phyloP scores from a whole-genome alignment of 2,113 vertebrate genomes.

The Talpa occidentalis region DNA sequence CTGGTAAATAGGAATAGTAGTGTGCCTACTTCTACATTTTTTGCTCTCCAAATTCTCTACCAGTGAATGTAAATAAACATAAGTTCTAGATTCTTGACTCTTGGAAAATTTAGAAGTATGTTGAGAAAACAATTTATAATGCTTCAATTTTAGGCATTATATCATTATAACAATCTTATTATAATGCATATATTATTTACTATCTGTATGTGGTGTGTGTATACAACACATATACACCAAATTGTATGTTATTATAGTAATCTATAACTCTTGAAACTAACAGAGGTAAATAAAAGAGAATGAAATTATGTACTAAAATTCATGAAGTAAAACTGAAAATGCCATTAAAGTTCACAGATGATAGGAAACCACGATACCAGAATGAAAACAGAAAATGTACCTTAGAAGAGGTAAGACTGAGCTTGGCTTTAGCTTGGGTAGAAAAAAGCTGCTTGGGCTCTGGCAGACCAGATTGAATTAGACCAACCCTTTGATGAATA shows the following conservation, averaged over 20 bases:
- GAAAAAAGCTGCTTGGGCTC: not conserved
- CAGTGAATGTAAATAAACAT: not conserved
- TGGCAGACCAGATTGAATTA: not conserved
- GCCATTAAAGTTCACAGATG: not conserved
- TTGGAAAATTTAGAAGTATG: not conserved
- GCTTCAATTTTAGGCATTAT: not conserved
- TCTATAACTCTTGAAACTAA: slow-evolving; percentile 3
- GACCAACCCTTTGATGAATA: not conserved
- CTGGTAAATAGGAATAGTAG: not conserved
- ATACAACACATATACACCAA: not conserved
- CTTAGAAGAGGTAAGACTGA: not conserved
- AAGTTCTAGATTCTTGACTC: not conserved
- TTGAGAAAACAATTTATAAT: not conserved
- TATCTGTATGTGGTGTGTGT: not conserved
- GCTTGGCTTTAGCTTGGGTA: not conserved
- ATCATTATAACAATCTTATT: not conserved
- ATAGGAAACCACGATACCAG: not conserved
- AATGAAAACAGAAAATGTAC: not conserved
- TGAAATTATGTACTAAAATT: not conserved
- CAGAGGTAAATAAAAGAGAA: not conserved
- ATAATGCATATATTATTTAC: not conserved
- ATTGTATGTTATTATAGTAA: not conserved
- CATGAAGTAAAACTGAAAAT: not conserved
- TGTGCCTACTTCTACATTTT: not conserved
- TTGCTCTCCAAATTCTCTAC: not conserved